These are phyloP conservation scores for Callochromis pleurospilus DNA, from an alignment of 2,113 vertebrate species.

Conservation along the genomic window DNA sequence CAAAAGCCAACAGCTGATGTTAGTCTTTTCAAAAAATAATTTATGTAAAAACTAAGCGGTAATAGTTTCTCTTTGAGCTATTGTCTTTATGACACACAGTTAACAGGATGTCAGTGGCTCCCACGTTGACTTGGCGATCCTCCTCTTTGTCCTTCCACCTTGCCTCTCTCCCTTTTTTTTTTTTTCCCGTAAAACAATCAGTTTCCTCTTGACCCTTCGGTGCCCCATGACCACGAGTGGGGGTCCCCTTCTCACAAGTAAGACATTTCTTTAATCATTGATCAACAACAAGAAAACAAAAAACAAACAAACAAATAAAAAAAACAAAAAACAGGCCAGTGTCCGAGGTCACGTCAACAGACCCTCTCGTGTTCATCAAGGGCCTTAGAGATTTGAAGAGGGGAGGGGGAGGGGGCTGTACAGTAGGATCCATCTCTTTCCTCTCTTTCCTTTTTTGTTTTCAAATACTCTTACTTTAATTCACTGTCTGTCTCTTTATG, in stretches of 20 bases:
- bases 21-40: constrained; percentile 77
- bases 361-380: constrained; percentile 35
- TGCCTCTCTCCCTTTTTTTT: background rate
- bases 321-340: constrained; percentile 28
- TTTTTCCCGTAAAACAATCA: background rate
- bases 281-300: constrained; percentile 55
- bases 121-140: constrained; percentile 47
- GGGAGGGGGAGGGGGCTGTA: constrained; percentile 49
- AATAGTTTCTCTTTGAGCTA: constrained; percentile 68
- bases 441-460: background rate
- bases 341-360: constrained; percentile 50
- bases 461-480: background rate
- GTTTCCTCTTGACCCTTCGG: constrained; percentile 27
- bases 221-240: background rate
- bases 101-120: constrained; percentile 57
- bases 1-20: constrained; percentile 69
- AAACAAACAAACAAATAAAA: background rate
- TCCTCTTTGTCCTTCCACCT: constrained; percentile 6
- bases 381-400: constrained; percentile 52
- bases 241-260: constrained; percentile 37
- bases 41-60: constrained; percentile 78
- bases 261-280: constrained; percentile 58
- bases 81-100: constrained; percentile 59
- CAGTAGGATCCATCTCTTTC: constrained; percentile 47
- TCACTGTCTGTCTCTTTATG: background rate